phyloP scores from a whole-genome alignment of 2,797 vertebrate genomes.

The Naso thynnoides region DNA sequence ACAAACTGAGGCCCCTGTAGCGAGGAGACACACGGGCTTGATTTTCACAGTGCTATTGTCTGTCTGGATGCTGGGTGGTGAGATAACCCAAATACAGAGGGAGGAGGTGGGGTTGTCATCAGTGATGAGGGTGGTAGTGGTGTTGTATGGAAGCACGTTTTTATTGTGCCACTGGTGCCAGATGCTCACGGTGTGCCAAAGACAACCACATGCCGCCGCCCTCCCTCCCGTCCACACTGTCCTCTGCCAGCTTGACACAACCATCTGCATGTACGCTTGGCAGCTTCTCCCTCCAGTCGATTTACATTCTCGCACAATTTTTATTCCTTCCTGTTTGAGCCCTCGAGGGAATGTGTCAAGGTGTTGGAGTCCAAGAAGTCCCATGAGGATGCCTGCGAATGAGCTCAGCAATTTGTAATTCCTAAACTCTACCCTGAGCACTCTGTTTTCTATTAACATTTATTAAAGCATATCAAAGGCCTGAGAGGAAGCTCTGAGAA shows the following conservation, averaged over 20 bases:
- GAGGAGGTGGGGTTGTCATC: constrained; percentile 17
- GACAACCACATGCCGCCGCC: constrained; percentile 60
- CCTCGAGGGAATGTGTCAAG: constrained; percentile 61
- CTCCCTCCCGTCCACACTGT: constrained; percentile 4
- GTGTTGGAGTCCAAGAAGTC: constrained; percentile 61
- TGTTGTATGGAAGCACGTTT: constrained; percentile 28
- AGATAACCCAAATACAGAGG: constrained; percentile 72
- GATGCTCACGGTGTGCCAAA: constrained; percentile 69
- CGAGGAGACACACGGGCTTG: constrained; percentile 24
- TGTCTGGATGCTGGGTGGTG: constrained; percentile 64
- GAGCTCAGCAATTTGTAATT: constrained; percentile 66
- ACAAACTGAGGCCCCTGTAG: constrained; percentile 29
- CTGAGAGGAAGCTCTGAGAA: constrained; percentile 32
- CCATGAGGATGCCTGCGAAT: constrained; percentile 51
- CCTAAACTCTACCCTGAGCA: constrained; percentile 53
- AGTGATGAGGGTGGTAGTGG: constrained; percentile 20
- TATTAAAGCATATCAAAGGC: constrained; percentile 60
- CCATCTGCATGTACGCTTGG: constrained; percentile 77
- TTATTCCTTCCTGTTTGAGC: constrained; percentile 46
- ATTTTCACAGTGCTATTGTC: constrained; percentile 61
- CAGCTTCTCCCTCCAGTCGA: constrained; percentile 68
- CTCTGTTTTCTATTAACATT: constrained; percentile 69
- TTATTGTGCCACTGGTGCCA: constrained; percentile 63
- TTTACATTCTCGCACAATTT: constrained; percentile 67
- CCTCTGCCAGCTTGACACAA: constrained; percentile 73